Evolutionary conservation across 1,140 invertebrate genomes (phyloP), one percentile per base, ranked within the genome.

Genomic region (Tachypleus tridentatus): DNA sequence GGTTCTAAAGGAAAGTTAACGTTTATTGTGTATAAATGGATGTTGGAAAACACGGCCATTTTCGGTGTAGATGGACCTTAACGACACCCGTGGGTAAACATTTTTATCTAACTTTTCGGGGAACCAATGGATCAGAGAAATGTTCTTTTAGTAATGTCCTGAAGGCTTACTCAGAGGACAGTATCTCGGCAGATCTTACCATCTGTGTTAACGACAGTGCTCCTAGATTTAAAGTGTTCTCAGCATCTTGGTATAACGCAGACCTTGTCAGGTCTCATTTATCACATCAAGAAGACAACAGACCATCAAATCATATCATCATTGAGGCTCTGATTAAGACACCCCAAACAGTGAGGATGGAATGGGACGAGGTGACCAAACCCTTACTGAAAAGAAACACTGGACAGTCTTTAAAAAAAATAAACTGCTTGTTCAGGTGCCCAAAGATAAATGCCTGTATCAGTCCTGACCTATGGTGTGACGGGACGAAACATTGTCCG

Each of bases 371-470:
- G 76, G 80, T 93, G 67, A 83, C 85, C 57, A 82, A 83, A 3
- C 76, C 79, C 0, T 70, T 64, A 54, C 60, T 61, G 11, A n/a
- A 50, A 56, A 69, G 62, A 29, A 71, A 53, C 49, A 64, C 60
- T 75, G 83, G 71, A 79, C 82, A 52, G 83, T 85, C 11, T 85
- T 53, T 68, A 51, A 60, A 68, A 9, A 71, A 72, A 11, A 66
- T 64, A 50, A 68, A 89, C 67, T 93, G 90, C 71, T 81, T 83
- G 65, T 85, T 88, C 72, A 83, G 85, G 49, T 94, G 91, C 74
- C 86, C 89, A 1, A 90, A 92, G 64, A 73, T 94, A 64, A 86
- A 89, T 72, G 90, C 89, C 4, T 94, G 91, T 76, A 91, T 94
- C 71, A 88, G 89, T 71, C 80, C 85, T 0, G 85, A 85, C n/a